These are phyloP conservation scores for Torymus tubicola DNA, from an alignment of 2,888 invertebrate genomes.

Conservation along the genomic window DNA sequence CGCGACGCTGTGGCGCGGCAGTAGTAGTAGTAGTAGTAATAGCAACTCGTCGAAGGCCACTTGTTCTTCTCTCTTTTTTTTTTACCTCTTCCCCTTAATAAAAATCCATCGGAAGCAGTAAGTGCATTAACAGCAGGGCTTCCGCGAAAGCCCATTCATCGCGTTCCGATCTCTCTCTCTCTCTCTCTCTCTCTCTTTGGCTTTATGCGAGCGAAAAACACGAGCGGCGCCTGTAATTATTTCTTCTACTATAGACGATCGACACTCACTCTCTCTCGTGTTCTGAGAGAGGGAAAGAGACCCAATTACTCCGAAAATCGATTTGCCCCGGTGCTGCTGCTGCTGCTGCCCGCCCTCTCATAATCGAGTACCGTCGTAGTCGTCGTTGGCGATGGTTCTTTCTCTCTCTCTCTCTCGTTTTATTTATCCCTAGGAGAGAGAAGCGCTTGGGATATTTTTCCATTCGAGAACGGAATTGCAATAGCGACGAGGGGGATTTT, in stretches of 20 bases:
- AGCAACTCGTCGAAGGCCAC: no score
- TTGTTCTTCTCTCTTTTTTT: no score
- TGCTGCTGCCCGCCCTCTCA: background rate
- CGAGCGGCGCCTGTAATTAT: constrained; percentile 7
- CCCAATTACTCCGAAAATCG: constrained; percentile 26
- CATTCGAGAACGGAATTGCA: no score
- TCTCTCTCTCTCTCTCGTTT: no score
- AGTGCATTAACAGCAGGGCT: constrained; percentile 9
- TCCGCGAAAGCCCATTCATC: background rate
- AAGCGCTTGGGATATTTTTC: no score
- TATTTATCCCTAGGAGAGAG: no score
- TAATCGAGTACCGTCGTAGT: background rate
- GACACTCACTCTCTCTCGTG: no score
- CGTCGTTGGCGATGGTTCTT: background rate
- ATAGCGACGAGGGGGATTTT: no score
- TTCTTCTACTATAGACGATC: background rate
- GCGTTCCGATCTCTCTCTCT: no score
- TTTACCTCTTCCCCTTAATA: background rate
- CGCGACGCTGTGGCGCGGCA: no score
- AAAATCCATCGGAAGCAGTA: constrained; percentile 11
- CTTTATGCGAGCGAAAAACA: background rate
- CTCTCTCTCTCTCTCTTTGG: no score
- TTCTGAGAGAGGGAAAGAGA: background rate
- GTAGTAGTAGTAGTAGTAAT: no score
- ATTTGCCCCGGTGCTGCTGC: background rate